Evolutionary conservation across 2,797 vertebrate species (phyloP).

Genomic region (Chaetodon trifasciatus): DNA sequence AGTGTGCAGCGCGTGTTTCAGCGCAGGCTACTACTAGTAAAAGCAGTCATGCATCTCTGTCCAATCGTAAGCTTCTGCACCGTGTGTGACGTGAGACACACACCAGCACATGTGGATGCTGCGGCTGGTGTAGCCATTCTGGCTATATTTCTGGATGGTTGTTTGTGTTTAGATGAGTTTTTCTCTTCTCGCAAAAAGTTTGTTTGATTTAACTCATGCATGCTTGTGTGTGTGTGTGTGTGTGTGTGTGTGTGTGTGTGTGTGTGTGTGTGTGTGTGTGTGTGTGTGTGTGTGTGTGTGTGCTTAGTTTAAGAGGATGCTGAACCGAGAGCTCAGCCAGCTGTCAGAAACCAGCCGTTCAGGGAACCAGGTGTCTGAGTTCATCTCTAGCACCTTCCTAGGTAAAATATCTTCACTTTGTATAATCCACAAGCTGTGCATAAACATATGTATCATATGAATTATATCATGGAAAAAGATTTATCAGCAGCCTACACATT

Average conservation of each 20-base stretch:
- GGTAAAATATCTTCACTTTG: slow-evolving; percentile 80
- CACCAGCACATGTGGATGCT: slow-evolving; percentile 17
- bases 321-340: slow-evolving; percentile 93
- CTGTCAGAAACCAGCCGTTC: slow-evolving; percentile 95
- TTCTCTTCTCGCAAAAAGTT: background rate
- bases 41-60: slow-evolving; percentile 22
- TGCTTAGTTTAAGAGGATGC: slow-evolving; percentile 94
- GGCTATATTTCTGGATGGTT: slow-evolving; percentile 11
- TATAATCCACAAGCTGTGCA: background rate
- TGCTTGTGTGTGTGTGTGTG: slow-evolving; percentile 37
- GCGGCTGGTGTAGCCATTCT: background rate
- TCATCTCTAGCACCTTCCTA: slow-evolving; percentile 94
- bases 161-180: background rate
- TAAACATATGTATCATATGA: background rate
- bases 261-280: slow-evolving; percentile 38
- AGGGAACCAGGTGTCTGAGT: slow-evolving; percentile 96
- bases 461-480: background rate
- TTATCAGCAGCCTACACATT: background rate
- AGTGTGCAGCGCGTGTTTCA: slow-evolving; percentile 10
- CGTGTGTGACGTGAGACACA: slow-evolving; percentile 12
- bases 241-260: slow-evolving; percentile 42
- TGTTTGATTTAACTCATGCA: slow-evolving; percentile 28
- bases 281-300: slow-evolving; percentile 31
- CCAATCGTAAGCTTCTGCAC: slow-evolving; percentile 31
- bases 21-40: slow-evolving; percentile 4